Conservation (phyloP, 2,797 vertebrate species). For the Pagetopsis macropterus region DNA sequence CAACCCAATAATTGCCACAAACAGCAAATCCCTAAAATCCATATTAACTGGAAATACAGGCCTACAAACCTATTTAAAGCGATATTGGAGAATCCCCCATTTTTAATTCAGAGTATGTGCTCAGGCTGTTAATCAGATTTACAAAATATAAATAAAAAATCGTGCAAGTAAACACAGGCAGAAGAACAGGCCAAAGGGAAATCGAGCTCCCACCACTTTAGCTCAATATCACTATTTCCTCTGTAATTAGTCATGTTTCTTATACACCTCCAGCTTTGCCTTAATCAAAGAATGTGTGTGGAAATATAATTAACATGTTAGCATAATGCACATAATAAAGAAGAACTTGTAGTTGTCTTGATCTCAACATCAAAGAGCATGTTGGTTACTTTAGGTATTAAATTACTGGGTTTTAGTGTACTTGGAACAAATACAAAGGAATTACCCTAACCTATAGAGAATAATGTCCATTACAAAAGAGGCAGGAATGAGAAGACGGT, state of each 20-base stretch:
- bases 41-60: conserved; percentile 10
- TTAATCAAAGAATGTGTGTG: conserved; percentile 78
- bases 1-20: conserved; percentile 6
- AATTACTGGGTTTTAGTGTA: conserved; percentile 72
- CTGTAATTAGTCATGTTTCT: conserved; percentile 75
- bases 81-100: not conserved
- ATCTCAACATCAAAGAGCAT: conserved; percentile 79
- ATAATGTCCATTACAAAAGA: conserved; percentile 35
- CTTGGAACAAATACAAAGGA: conserved; percentile 73
- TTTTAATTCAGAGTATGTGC: conserved; percentile 21
- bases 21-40: not conserved
- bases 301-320: conserved; percentile 81
- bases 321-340: conserved; percentile 76
- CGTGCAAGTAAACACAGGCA: conserved; percentile 54
- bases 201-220: conserved; percentile 48
- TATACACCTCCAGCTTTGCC: conserved; percentile 76
- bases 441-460: conserved; percentile 35
- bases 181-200: conserved; percentile 57
- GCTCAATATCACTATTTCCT: conserved; percentile 60
- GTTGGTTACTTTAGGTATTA: conserved; percentile 70
- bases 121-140: conserved; percentile 26
- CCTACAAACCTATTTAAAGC: not conserved
- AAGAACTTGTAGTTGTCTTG: conserved; percentile 72
- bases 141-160: conserved; percentile 12
- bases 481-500: conserved; percentile 29